Conservation (phyloP, 2,888 invertebrate genomes). For the Parasteatoda lunata region DNA sequence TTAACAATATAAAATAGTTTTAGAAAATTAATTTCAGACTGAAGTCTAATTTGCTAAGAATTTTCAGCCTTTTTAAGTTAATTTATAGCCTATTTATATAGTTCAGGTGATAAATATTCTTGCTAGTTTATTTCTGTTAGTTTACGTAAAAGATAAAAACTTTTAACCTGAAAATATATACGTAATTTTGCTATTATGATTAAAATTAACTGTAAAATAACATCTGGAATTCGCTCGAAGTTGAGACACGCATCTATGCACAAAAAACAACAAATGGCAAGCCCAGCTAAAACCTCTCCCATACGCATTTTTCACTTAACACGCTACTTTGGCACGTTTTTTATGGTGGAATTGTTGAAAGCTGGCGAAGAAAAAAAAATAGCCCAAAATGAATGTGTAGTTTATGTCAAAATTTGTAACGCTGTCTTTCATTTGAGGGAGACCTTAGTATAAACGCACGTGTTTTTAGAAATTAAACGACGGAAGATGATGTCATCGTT, state of each 20-base stretch:
- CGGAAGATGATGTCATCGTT: neutral
- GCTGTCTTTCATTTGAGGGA: constrained; percentile 8
- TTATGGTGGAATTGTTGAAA: constrained; percentile 13
- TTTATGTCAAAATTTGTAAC: constrained; percentile 44
- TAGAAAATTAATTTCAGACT: too few relatives aligned
- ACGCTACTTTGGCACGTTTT: constrained; percentile 32
- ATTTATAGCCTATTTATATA: too few relatives aligned
- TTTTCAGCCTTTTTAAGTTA: too few relatives aligned
- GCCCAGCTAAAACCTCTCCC: neutral
- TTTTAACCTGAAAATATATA: too few relatives aligned
- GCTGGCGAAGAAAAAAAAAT: neutral
- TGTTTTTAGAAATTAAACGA: constrained; percentile 1
- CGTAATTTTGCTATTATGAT: too few relatives aligned
- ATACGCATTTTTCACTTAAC: constrained; percentile 37
- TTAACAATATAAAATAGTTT: too few relatives aligned
- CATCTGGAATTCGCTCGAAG: constrained; percentile 40
- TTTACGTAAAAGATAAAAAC: too few relatives aligned
- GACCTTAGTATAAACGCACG: neutral
- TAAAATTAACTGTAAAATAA: neutral
- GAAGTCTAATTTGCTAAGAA: too few relatives aligned
- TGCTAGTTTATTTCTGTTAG: too few relatives aligned
- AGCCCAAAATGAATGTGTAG: neutral
- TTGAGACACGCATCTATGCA: neutral
- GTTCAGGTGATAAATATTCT: too few relatives aligned
- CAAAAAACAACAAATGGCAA: constrained; percentile 5